These are phyloP conservation scores for Lasioglossum pauxillum DNA, from an alignment of 2,888 invertebrate genomes.

Conservation along the genomic window DNA sequence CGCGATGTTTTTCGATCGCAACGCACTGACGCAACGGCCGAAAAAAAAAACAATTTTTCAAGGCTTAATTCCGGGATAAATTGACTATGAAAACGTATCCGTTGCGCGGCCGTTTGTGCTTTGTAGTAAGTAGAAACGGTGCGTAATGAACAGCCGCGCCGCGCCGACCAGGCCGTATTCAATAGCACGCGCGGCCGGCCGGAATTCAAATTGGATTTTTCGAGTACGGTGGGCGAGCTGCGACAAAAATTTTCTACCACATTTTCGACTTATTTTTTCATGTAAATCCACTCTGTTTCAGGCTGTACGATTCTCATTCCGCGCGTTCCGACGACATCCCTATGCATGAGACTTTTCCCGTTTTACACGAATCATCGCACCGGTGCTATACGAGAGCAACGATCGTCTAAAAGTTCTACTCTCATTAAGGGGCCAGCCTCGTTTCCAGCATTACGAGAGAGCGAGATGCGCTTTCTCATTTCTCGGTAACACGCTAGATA, in stretches of 20 bases:
- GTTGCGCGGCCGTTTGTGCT: not conserved
- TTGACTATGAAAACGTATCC: not conserved
- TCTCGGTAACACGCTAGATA: too few relatives aligned
- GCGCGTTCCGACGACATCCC: not conserved
- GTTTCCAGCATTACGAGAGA: too few relatives aligned
- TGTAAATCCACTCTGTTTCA: constrained; percentile 11
- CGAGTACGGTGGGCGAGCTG: not conserved
- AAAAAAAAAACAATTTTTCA: not conserved
- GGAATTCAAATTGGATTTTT: constrained; percentile 3
- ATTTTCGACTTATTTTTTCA: not conserved
- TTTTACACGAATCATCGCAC: not conserved
- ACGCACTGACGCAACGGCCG: not conserved
- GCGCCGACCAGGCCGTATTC: not conserved
- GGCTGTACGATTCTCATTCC: not conserved
- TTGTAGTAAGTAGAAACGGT: constrained; percentile 7
- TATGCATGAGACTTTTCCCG: not conserved
- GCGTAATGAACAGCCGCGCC: not conserved
- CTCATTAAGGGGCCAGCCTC: not conserved
- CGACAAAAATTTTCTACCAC: not conserved
- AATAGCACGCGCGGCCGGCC: not conserved
- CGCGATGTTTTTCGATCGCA: not conserved
- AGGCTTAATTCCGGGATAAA: not conserved
- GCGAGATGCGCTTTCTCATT: too few relatives aligned
- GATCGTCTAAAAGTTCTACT: not conserved
- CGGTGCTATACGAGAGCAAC: not conserved